Base-by-base conservation (phyloP, 2,888 invertebrate genomes). In the Cremastobaeus sp. region DNA sequence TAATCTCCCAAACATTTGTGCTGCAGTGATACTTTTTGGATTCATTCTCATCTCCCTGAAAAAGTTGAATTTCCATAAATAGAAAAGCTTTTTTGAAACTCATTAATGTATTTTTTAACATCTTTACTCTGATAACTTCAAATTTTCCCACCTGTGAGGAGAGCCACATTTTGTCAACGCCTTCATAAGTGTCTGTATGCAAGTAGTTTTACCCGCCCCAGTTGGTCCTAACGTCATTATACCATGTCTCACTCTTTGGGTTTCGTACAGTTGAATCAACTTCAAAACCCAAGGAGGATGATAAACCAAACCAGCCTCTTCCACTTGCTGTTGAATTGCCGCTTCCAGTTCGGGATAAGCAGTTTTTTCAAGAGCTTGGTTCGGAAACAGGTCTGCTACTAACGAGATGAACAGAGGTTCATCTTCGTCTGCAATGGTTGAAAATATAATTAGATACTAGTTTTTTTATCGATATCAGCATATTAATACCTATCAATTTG, bases 281-380 rank as follows among this genome's bases (percentile, higher is more conserved):
- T 98, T 98, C 43, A 98, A 89, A 20, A 95, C 92, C 98, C 98
- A 98, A 0, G 97, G 95, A n/a, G 96, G 94, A 89, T 98, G 98
- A 86, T 93, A 94, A 64, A 98, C 92, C 48, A 98, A 89, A 17
- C 94, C 94, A 32, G 92, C 92, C 79, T 92, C 91, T 77, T 95
- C 93, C 0, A 95, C 94, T 89, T 97, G 95, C 76, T 92, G 91
- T 72, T 91, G 91, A 69, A 98, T 96, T 0, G 97, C 96, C 5
- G 93, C 92, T 88, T 98, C 97, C 52, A 98, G 89, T 78, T 96
- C 95, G 0, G 93, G 93, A 85, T 98, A 97, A 0, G 85, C 78
- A 6, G 97, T 97, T 88, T 97, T 97, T 88, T 98, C 98, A 54
- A 98, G 90, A 0, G 92, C 91, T 89, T 98, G 96, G 88, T 97